phyloP scores from a whole-genome alignment of 2,888 invertebrate genomes.

The Tuberolachnus salignus region DNA sequence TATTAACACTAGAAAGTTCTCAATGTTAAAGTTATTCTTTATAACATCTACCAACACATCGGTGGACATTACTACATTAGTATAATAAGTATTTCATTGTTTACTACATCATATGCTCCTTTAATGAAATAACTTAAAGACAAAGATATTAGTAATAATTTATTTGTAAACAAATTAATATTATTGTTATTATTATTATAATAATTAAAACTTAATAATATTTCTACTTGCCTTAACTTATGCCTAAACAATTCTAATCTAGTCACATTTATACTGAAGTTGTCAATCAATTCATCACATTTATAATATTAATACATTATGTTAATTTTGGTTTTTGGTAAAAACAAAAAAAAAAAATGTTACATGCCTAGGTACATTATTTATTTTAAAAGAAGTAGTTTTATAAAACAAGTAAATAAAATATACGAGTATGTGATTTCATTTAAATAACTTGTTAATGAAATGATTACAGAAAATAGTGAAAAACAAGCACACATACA shows the following conservation, averaged over 20 bases:
- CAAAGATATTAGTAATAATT: constrained; percentile 11
- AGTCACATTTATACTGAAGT: constrained; percentile 35
- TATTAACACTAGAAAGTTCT: not conserved
- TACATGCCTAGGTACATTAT: not conserved
- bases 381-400: not conserved
- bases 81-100: constrained; percentile 30
- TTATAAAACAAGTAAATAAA: constrained; percentile 2
- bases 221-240: constrained; percentile 23
- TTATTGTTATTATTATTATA: constrained; percentile 4
- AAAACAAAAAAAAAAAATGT: constrained; percentile 24
- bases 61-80: not conserved
- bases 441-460: not conserved
- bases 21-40: not conserved
- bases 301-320: constrained; percentile 26
- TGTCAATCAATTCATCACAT: constrained; percentile 16
- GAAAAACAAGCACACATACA: not conserved
- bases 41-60: no score
- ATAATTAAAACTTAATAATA: not conserved
- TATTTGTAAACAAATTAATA: constrained; percentile 10
- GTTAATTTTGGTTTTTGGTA: constrained; percentile 23
- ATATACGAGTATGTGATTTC: not conserved
- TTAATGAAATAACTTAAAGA: constrained; percentile 7
- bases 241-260: constrained; percentile 42
- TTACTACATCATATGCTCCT: not conserved
- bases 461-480: not conserved